Evolutionary conservation across 1,140 invertebrate species (phyloP), one percentile per base, ranked within the genome.

Genomic region (Hestina assimilis): DNA sequence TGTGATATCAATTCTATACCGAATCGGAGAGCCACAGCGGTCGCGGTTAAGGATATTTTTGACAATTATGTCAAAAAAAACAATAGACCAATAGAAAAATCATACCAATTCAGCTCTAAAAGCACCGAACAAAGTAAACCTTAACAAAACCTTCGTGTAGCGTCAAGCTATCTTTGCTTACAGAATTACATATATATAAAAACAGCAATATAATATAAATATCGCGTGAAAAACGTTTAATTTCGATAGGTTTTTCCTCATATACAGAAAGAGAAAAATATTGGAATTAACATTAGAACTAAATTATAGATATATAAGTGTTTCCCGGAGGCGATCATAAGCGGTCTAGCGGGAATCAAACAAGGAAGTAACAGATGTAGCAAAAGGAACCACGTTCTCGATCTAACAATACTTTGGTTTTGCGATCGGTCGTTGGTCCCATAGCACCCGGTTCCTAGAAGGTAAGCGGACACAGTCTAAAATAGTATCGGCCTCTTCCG

Each of bases 391-490:
- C 76, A 66, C 71, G 68, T 81, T 79, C 69, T 55, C 64, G 75
- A 75, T 85, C 82, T 87, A 85, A 85, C 83, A 85, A 87, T 87
- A 85, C 77, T 69, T 73, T 62, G 67, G 72, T 64, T 65, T 78
- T 71, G 72, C 72, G 76, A 73, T 72, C 82, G 84, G 84, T 87
- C 84, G 84, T 84, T 85, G 82, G 84, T 85, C 83, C 73, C 81
- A 72, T 62, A 72, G 56, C 65, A 70, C 69, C 58, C 72, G 74
- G 66, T 84, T 86, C 82, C 78, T 82, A 87, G 84, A 85, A 85
- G 78, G 81, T 83, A 85, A 84, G 84, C 84, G 79, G 81, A 83
- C 82, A 80, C 79, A 83, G 71, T 79, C 78, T 80, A 85, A 85
- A 85, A 85, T 87, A 85, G 81, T 82, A 72, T 50, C 72, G 73